Percentiles rank a stretch among this genome's conserved stretches.
phyloP scores from a whole-genome alignment of 2,797 vertebrate genomes.

The Sebastes melanostomus region DNA sequence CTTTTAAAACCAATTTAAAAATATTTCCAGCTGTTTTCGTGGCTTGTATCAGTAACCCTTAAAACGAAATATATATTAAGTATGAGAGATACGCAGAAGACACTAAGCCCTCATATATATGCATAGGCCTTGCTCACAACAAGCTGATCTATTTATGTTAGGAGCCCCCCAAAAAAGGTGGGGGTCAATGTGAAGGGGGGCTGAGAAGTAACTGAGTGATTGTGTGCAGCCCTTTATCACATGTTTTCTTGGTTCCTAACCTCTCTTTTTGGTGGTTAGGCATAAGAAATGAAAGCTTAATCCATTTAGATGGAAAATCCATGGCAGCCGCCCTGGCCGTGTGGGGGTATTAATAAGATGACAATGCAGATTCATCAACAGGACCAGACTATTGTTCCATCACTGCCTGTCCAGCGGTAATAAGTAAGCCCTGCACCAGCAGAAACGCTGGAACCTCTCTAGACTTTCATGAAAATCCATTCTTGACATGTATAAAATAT shows the following conservation, averaged over 20 bases:
- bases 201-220: constrained; percentile 45
- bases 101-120: constrained; percentile 38
- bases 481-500: constrained; percentile 65
- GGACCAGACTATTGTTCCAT: constrained; percentile 70
- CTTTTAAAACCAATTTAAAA: background rate
- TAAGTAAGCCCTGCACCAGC: constrained; percentile 54
- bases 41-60: background rate
- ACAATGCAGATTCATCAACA: constrained; percentile 78
- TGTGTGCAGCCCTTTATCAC: constrained; percentile 60
- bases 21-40: background rate
- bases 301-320: constrained; percentile 82
- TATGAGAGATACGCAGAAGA: constrained; percentile 7
- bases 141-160: constrained; percentile 38
- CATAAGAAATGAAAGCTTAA: constrained; percentile 80
- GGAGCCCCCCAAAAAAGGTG: background rate
- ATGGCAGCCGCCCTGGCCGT: constrained; percentile 58
- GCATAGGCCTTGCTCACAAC: constrained; percentile 25
- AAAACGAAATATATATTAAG: constrained; percentile 10
- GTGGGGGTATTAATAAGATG: constrained; percentile 79
- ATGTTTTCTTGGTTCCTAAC: constrained; percentile 51
- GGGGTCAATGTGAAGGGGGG: constrained; percentile 33
- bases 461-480: constrained; percentile 50
- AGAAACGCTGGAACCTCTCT: constrained; percentile 38
- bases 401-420: constrained; percentile 63
- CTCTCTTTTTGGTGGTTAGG: constrained; percentile 67